Percentiles rank a stretch among this genome's conserved stretches.
Conservation (phyloP, 2,797 vertebrate genomes). For the Channa striata region DNA sequence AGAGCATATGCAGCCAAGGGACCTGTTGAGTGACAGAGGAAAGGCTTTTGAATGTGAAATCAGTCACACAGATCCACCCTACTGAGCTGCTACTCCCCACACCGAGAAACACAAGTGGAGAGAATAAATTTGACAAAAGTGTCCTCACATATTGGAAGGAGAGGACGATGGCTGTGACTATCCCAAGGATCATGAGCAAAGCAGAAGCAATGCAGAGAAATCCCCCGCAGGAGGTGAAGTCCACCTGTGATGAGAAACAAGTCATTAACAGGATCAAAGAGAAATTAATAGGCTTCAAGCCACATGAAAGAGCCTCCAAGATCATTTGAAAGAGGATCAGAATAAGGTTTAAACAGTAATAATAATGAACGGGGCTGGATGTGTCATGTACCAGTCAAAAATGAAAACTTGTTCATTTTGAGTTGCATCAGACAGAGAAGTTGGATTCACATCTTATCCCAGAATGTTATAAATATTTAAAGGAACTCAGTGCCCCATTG, state of each 20-base stretch:
- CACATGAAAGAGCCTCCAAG: slow-evolving; percentile 29
- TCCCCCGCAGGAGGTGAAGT: slow-evolving; percentile 95
- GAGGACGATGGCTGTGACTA: slow-evolving; percentile 90
- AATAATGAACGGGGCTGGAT: neutral
- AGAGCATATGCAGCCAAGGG: slow-evolving; percentile 95
- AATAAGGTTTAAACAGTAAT: slow-evolving; percentile 1
- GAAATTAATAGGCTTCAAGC: slow-evolving; percentile 37
- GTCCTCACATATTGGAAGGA: slow-evolving; percentile 91
- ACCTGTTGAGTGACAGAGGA: slow-evolving; percentile 81
- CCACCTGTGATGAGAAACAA: slow-evolving; percentile 86
- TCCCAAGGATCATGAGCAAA: slow-evolving; percentile 90
- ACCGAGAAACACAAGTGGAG: slow-evolving; percentile 32
- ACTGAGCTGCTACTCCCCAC: slow-evolving; percentile 22
- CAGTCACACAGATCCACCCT: slow-evolving; percentile 34
- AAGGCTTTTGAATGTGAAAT: slow-evolving; percentile 56
- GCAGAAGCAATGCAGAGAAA: slow-evolving; percentile 90
- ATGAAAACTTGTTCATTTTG: slow-evolving; percentile 47
- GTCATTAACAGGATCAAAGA: slow-evolving; percentile 62
- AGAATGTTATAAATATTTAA: slow-evolving; percentile 84
- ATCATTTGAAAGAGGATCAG: slow-evolving; percentile 37
- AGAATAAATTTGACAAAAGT: slow-evolving; percentile 40
- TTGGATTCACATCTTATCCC: slow-evolving; percentile 62
- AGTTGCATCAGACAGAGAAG: slow-evolving; percentile 63
- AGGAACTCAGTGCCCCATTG: slow-evolving; percentile 75
- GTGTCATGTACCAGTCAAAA: slow-evolving; percentile 19